Conservation (phyloP, 2,113 vertebrate genomes). For the Pluvianellus socialis region DNA sequence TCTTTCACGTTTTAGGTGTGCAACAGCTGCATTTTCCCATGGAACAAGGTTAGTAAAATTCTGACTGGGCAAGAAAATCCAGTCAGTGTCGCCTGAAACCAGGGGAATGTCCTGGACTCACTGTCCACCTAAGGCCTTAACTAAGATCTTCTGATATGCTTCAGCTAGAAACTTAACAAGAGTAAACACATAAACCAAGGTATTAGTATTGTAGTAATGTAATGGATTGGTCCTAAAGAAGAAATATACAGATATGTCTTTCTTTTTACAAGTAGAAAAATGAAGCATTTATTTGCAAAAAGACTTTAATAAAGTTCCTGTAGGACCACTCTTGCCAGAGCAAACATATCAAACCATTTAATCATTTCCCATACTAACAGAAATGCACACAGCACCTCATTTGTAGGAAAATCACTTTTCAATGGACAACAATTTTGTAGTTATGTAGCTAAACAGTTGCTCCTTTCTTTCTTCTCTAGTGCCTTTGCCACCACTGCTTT, state of each 20-base stretch:
- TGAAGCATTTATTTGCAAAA: neutral
- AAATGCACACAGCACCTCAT: neutral
- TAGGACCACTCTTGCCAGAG: slow-evolving; percentile 26
- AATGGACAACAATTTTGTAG: neutral
- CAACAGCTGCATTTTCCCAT: neutral
- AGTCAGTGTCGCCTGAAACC: neutral
- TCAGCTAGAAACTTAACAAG: neutral
- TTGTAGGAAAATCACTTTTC: neutral
- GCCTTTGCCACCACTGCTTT: neutral
- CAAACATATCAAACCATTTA: neutral
- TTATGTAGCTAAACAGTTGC: neutral
- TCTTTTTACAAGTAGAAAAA: neutral
- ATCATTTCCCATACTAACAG: neutral
- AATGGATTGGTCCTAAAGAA: neutral
- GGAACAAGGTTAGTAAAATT: neutral
- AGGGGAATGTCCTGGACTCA: neutral
- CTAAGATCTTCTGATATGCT: neutral
- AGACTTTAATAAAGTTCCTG: slow-evolving; percentile 30
- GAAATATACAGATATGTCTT: neutral
- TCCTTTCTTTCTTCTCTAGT: neutral
- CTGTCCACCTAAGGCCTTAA: neutral
- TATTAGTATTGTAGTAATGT: neutral
- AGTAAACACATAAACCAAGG: neutral
- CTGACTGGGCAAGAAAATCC: neutral
- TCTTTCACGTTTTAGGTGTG: neutral